Evolutionary conservation across 2,797 vertebrate genomes (phyloP), one percentile per base, ranked within the genome.

Genomic region (Hoplostethus mediterraneus): DNA sequence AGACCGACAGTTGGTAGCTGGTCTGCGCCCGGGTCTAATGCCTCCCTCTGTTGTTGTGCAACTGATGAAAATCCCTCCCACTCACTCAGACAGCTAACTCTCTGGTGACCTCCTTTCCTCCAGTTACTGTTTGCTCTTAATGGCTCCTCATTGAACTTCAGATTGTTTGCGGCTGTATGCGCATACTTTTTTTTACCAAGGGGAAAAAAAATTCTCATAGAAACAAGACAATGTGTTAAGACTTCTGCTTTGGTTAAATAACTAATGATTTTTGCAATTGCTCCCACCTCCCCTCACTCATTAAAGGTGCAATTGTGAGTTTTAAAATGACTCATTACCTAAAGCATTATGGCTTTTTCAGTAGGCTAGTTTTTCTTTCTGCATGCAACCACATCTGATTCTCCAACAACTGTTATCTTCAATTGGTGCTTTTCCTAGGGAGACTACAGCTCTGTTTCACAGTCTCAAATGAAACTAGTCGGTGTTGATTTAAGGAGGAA

Each of bases 101-200:
- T 82, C 84, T 75, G 71, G 13, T 92, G 89, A 90, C 90, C 91
- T 91, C 87, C 55, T 91, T 92, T 88, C 77, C 76, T 61, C 28
- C 68, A 17, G 21, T 79, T 71, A 58, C 63, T 74, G 36, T 76
- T 78, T 51, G 49, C 63, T 66, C 76, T 48, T 75, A 75, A 65
- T 42, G 48, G 53, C 60, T 77, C 54, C 12, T 56, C 12, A 14
- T 28, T 14, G 78, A 71, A 78, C 49, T 82, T 76, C 13, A 28
- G 40, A 51, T 49, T 66, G 67, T 55, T 0, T 49, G 36, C 61
- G 33, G 40, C 61, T 67, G 25, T 8, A 47, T 49, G 30, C 33
- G 12, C n/a, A 14, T 10, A 42, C n/a, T 33, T 17, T 76, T 71
- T 49, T 53, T 36, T 21, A 21, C 21, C 21, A n/a, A 17, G 14